Percentiles rank a stretch among this genome's conserved stretches.
phyloP scores from a whole-genome alignment of 2,888 invertebrate species.

The Minunthozetes semirufus region DNA sequence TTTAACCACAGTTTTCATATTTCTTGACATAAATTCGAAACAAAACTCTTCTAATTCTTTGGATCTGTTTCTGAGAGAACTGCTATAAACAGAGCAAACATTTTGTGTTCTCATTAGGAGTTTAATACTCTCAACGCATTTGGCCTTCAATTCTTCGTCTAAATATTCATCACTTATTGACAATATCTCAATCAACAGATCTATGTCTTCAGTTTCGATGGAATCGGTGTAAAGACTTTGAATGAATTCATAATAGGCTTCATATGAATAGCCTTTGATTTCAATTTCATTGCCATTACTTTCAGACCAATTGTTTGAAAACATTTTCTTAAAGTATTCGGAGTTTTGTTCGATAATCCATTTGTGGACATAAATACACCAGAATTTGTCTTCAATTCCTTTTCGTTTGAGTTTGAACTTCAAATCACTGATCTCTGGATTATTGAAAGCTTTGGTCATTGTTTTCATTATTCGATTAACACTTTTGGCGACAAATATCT shows the following conservation, averaged over 20 bases:
- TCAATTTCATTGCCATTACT: neutral
- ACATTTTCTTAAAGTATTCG: neutral
- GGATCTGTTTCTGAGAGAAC: neutral
- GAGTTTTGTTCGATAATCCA: neutral
- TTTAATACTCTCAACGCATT: neutral
- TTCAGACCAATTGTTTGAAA: neutral
- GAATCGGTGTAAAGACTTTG: neutral
- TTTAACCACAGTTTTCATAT: too few species aligned
- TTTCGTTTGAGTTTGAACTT: neutral
- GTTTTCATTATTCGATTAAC: neutral
- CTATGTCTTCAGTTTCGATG: neutral
- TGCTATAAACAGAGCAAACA: neutral
- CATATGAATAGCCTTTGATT: neutral
- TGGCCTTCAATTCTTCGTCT: neutral
- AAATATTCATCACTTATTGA: neutral
- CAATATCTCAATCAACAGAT: neutral
- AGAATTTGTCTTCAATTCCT: neutral
- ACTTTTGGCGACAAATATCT: neutral
- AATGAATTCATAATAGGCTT: slow-evolving; percentile 3
- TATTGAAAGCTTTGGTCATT: neutral
- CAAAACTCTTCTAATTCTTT: neutral
- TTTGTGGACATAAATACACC: neutral
- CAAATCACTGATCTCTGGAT: neutral
- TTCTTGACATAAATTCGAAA: neutral
- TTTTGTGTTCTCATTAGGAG: neutral